These are phyloP conservation scores for Euura saliciscinereae DNA, from an alignment of 1,140 invertebrate species.

Conservation along the genomic window DNA sequence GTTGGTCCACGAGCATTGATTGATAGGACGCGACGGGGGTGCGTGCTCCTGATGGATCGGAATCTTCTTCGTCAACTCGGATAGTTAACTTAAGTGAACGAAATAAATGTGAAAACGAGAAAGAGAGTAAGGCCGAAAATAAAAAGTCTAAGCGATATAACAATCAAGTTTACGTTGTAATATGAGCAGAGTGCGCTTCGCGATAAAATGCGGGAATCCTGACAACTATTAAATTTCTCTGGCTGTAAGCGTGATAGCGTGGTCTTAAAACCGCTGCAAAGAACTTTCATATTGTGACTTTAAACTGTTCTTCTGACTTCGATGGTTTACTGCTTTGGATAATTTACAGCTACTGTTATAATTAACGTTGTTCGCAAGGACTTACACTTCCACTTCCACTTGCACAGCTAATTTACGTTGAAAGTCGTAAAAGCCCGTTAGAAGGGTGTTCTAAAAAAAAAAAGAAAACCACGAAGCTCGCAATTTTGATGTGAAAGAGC, in stretches of 20 bases:
- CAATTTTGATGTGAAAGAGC: neutral
- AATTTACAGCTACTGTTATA: neutral
- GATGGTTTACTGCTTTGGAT: constrained; percentile 4
- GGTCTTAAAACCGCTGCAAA: neutral
- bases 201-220: neutral
- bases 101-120: neutral
- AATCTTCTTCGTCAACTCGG: constrained; percentile 1
- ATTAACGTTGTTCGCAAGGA: neutral
- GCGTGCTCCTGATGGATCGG: constrained; percentile 1
- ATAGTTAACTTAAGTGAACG: neutral
- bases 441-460: neutral
- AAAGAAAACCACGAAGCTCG: neutral
- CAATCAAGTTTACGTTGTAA: neutral
- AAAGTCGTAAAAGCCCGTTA: neutral
- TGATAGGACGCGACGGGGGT: constrained; percentile 1
- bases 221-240: neutral
- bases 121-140: neutral
- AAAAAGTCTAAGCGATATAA: neutral
- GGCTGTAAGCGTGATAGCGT: neutral
- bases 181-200: neutral
- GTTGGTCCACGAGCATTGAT: constrained; percentile 3
- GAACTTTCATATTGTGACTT: constrained; percentile 3
- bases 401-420: neutral
- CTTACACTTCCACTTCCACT: neutral
- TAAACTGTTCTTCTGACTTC: constrained; percentile 3